These are phyloP conservation scores for Tenthredo mesomela DNA, from an alignment of 2,888 invertebrate species.

Conservation along the genomic window DNA sequence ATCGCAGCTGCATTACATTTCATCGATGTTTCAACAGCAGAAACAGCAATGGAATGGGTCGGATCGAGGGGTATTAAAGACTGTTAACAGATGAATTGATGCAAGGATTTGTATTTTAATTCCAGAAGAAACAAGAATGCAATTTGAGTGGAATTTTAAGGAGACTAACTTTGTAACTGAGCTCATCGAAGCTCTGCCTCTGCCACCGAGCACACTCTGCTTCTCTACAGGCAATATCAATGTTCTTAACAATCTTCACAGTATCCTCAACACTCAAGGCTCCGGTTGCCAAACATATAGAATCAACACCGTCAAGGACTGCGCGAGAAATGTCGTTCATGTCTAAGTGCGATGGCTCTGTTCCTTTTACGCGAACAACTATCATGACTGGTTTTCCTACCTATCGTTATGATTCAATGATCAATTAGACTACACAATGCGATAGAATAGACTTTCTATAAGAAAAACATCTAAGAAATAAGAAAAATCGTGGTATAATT, in stretches of 20 bases:
- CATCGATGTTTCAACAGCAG: constrained; percentile 87
- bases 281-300: constrained; percentile 85
- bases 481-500: background rate
- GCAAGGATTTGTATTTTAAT: background rate
- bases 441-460: background rate
- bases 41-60: constrained; percentile 85
- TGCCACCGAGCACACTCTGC: constrained; percentile 87
- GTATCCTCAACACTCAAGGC: constrained; percentile 85
- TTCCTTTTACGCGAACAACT: constrained; percentile 81
- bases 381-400: constrained; percentile 82
- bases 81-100: constrained; percentile 69
- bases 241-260: constrained; percentile 77
- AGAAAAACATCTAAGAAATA: too few relatives aligned
- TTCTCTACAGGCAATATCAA: constrained; percentile 82
- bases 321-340: constrained; percentile 86
- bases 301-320: constrained; percentile 87
- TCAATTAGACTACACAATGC: background rate
- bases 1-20: constrained; percentile 86
- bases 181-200: constrained; percentile 70
- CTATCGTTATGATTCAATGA: constrained; percentile 58
- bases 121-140: background rate
- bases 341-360: constrained; percentile 82
- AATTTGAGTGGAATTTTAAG: background rate
- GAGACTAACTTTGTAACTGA: constrained; percentile 67
- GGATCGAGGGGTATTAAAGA: constrained; percentile 82